Conservation (phyloP, 2,797 vertebrate genomes). For the Rhadinocentrus ornatus region DNA sequence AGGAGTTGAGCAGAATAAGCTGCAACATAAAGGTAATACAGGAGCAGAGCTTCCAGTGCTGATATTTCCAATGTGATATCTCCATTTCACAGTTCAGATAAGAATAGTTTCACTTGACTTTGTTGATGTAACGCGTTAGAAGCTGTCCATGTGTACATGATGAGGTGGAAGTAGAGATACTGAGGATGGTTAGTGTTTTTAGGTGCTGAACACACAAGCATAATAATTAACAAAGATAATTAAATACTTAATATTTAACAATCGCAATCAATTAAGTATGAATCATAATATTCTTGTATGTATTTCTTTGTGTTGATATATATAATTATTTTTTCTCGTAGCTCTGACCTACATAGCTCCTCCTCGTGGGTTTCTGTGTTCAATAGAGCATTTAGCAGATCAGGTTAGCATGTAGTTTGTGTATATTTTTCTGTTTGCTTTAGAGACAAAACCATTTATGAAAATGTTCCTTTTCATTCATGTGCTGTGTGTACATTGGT, state of each 20-base stretch:
- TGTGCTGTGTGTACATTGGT: conserved; percentile 20
- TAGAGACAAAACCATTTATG: conserved; percentile 18
- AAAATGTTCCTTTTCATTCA: conserved; percentile 16
- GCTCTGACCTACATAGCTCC: conserved; percentile 25
- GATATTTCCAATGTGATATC: no score
- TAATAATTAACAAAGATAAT: no score
- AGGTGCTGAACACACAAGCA: no score
- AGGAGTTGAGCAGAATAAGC: no score
- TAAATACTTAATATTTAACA: no score
- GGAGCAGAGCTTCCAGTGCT: no score
- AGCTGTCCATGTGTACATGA: background rate
- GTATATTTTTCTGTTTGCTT: conserved; percentile 2
- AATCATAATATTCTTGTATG: background rate
- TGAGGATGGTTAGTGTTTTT: background rate
- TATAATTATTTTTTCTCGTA: background rate
- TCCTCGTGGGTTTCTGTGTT: conserved; percentile 9
- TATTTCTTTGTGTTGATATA: background rate
- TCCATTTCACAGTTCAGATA: no score
- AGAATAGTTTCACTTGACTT: background rate
- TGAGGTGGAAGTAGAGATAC: background rate
- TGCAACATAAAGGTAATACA: no score
- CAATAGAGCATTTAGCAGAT: conserved; percentile 12
- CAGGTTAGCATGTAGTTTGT: conserved; percentile 9
- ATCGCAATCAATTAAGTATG: background rate
- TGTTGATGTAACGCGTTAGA: background rate